These are phyloP conservation scores for Metalampra italica DNA, from an alignment of 2,888 invertebrate genomes.

Conservation along the genomic window DNA sequence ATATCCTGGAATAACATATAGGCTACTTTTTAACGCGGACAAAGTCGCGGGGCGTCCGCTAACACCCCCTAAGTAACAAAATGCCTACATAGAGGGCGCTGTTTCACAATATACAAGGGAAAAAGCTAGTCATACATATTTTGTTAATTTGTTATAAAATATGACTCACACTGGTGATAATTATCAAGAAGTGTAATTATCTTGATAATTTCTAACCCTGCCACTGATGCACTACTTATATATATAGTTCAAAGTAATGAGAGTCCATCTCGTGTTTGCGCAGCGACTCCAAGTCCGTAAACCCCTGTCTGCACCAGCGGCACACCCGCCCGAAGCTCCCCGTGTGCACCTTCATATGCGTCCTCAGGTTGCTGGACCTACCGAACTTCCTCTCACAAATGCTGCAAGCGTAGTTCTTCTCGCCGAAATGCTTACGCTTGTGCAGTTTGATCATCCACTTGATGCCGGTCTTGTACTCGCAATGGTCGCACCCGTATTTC, in stretches of 20 bases:
- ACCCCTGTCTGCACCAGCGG: constrained; percentile 46
- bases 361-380: constrained; percentile 68
- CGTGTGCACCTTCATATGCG: constrained; percentile 60
- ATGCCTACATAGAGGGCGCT: too few relatives aligned
- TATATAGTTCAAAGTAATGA: constrained; percentile 31
- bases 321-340: constrained; percentile 52
- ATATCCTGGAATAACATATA: too few relatives aligned
- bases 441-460: constrained; percentile 61
- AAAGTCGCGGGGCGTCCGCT: too few relatives aligned
- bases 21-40: too few relatives aligned
- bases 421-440: constrained; percentile 67
- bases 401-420: constrained; percentile 71
- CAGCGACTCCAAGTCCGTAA: constrained; percentile 36
- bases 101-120: too few relatives aligned
- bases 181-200: too few relatives aligned
- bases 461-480: constrained; percentile 50
- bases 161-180: too few relatives aligned
- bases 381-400: constrained; percentile 75
- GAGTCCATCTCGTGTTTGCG: constrained; percentile 37
- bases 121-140: too few relatives aligned
- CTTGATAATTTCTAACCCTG: too few relatives aligned
- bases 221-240: too few relatives aligned
- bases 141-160: too few relatives aligned
- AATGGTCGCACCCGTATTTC: constrained; percentile 49
- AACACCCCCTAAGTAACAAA: too few relatives aligned